Evolutionary conservation across 2,797 vertebrate species (phyloP).

Genomic region (Tauraco hartlaubi): DNA sequence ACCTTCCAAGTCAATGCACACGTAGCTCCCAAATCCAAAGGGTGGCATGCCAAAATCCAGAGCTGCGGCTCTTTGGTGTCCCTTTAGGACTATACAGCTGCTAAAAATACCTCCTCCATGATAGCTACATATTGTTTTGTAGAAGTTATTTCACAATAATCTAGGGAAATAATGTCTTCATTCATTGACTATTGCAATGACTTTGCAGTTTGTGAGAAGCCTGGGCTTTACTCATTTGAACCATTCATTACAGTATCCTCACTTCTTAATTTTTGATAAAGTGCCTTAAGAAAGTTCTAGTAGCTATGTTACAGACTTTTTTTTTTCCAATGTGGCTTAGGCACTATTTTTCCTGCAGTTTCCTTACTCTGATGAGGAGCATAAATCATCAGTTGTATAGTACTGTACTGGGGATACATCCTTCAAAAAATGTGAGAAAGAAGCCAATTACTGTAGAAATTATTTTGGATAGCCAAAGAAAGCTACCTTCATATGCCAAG

Average conservation of each 20-base stretch:
- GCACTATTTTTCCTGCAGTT: constrained; percentile 20
- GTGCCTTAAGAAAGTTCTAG: constrained; percentile 4
- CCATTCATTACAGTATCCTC: not conserved
- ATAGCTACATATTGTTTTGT: not conserved
- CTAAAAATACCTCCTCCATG: not conserved
- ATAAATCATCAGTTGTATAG: not conserved
- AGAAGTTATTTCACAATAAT: not conserved
- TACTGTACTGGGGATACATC: not conserved
- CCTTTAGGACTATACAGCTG: not conserved
- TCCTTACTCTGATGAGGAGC: not conserved
- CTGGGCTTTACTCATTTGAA: not conserved
- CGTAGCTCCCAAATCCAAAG: not conserved
- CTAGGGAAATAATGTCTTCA: not conserved
- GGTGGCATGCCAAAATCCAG: not conserved
- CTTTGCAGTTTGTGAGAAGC: not conserved
- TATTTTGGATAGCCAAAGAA: constrained; percentile 14
- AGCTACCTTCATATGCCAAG: not conserved
- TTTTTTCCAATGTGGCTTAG: not conserved
- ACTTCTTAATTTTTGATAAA: constrained; percentile 29
- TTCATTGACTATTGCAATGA: not conserved
- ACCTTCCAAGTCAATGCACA: not conserved
- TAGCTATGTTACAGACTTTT: not conserved
- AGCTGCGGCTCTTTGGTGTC: not conserved
- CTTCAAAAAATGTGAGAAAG: constrained; percentile 18
- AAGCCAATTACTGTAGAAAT: constrained; percentile 40